These are phyloP conservation scores for Chymomyza amoena DNA, from an alignment of 2,888 invertebrate species.

Conservation along the genomic window DNA sequence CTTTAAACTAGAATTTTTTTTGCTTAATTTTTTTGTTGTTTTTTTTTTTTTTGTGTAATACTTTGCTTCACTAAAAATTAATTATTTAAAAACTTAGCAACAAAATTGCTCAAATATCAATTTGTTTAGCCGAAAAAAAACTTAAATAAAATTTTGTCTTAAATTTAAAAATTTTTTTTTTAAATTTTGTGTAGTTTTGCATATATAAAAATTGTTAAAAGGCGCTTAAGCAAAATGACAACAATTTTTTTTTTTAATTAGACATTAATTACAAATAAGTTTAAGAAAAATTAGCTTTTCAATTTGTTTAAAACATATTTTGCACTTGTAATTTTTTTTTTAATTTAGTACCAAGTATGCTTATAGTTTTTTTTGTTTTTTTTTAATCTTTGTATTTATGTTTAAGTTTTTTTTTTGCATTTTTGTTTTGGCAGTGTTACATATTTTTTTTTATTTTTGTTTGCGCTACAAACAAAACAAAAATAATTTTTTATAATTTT, in stretches of 20 bases:
- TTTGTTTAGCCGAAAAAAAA: constrained; percentile 10
- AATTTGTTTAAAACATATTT: constrained; percentile 70
- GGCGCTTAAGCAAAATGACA: constrained; percentile 24
- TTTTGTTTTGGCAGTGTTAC: constrained; percentile 72
- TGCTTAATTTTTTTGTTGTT: background rate
- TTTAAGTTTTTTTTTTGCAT: constrained; percentile 22
- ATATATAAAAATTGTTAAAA: background rate
- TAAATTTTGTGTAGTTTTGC: background rate
- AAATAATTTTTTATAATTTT: constrained; percentile 38
- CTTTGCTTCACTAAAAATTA: constrained; percentile 50
- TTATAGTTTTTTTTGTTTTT: constrained; percentile 28
- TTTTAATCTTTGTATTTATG: constrained; percentile 23
- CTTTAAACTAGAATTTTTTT: constrained; percentile 10
- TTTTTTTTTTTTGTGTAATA: constrained; percentile 43
- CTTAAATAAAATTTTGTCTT: constrained; percentile 21
- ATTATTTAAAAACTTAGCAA: constrained; percentile 19
- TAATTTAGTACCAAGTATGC: constrained; percentile 26
- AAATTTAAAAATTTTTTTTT: background rate
- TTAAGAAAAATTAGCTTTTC: constrained; percentile 13
- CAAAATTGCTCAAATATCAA: constrained; percentile 13
- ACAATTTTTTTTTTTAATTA: constrained; percentile 54
- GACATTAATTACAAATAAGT: constrained; percentile 46
- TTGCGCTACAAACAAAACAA: constrained; percentile 53
- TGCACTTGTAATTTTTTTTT: constrained; percentile 61
- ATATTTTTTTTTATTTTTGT: constrained; percentile 29